Evolutionary conservation across 2,888 invertebrate species (phyloP), one percentile per base, ranked within the genome.

Genomic region (Melanargia galathea): DNA sequence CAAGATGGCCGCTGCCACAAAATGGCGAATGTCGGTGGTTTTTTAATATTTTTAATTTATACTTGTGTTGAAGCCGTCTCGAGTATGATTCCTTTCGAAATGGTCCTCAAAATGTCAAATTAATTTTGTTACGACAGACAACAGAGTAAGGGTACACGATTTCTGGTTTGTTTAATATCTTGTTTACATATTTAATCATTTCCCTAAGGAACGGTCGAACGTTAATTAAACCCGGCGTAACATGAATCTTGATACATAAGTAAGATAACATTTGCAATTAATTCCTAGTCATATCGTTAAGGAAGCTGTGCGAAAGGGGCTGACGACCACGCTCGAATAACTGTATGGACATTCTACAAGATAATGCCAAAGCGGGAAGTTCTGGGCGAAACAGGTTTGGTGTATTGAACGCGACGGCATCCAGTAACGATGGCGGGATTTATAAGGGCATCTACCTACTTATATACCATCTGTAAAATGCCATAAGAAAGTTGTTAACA

Each of bases 261-360:
- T 46, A 35, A 58, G 33, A 46, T 58, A 58, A 48, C 35, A 58
- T 58, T 58, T 48, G 46, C 26, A 48, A 58, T 58, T 58, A 58
- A 48, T 48, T 58, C 46, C n/a, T 46, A 46, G 38, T 11, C 33
- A 51, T 46, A 18, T 65, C 62, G 60, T 64, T 60, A 70, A 65
- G 64, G 58, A 67, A 65, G 59, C 45, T 58, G 66, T 63, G 60
- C 64, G 59, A 65, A 43, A 51, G 51, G 57, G 33, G 46, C 60
- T 66, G 54, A 57, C 58, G 20, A 64, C 67, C 69, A 70, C 72
- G 72, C 64, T 71, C 73, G 71, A 71, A 64, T 86, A 89, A 87
- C 88, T 84, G 88, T 89, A 84, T 71, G 80, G 73, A 75, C 84
- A 84, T 86, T 87, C 84, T 86, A 86, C 84, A 77, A 83, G 81